Evolutionary conservation across 2,113 vertebrate species (phyloP), one percentile per base, ranked within the genome.

Genomic region (Spilogale gracilis): DNA sequence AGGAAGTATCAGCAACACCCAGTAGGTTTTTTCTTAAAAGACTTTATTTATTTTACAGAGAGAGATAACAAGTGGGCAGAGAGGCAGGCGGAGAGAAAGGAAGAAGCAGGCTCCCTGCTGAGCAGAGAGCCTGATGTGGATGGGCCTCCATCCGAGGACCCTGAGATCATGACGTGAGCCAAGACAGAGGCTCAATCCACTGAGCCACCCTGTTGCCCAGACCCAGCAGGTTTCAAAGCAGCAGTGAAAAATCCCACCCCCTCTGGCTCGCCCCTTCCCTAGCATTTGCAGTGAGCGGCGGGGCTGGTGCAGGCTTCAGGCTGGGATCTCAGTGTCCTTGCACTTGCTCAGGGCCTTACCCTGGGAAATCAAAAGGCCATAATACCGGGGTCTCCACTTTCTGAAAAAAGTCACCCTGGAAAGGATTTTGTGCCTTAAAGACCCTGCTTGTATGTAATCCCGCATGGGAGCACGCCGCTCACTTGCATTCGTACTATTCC

Each of bases 371-470:
- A 21, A 48, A 82, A 56, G 61, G 17, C 61, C 50, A 3, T 20
- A 16, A 60, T n/a, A 7, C 11, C 30, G 18, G 43, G 13, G 9
- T 6, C 43, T 18, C 91, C 58, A 16, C 5, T n/a, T 60, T n/a
- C 90, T 13, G 9, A 12, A 17, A 23, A n/a, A 32, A 58, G 54
- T 17, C 69, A 0, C 6, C 43, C 54, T 48, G 71, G 27, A 14
- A 27, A n/a, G 11, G 18, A 27, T 27, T 21, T 1, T 10, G 43
- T 23, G 43, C 56, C 20, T 32, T 6, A 9, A 9, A 6, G 12
- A 7, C 16, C 0, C n/a, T 0, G 16, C 38, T 54, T 30, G 0
- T 4, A 27, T 23, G 1, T 4, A 17, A 27, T 14, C 10, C 50
- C 69, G 4, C 12, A 1, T 13, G 10, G 9, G 38, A 25, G 17